Evolutionary conservation across 2,888 invertebrate species (phyloP).

Genomic region (Rhabditoides inermis): DNA sequence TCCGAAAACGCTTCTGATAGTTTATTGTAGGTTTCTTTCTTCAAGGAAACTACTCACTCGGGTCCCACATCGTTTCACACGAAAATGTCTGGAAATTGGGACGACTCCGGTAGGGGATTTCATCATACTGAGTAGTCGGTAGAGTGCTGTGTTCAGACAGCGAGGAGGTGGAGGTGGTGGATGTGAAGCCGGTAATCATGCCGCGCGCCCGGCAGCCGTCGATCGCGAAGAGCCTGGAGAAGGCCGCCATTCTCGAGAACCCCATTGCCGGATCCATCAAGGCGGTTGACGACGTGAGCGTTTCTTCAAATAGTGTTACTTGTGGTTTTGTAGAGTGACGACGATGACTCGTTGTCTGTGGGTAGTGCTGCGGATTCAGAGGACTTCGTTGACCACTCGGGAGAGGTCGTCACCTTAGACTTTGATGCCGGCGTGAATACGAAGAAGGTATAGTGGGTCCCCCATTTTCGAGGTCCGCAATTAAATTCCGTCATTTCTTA

Average conservation of each 20-base stretch:
- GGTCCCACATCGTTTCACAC: too few species aligned
- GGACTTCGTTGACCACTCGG: conserved; percentile 15
- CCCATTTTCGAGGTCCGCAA: too few species aligned
- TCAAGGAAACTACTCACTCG: too few species aligned
- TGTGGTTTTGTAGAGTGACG: conserved; percentile 12
- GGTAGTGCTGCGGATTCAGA: conserved; percentile 24
- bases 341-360: conserved; percentile 19
- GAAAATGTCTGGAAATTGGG: conserved; percentile 17
- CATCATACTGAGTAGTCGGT: background rate
- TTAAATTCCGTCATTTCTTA: too few species aligned
- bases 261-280: conserved; percentile 28
- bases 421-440: conserved; percentile 22
- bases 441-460: conserved; percentile 20
- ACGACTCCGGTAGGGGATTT: conserved; percentile 12
- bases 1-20: too few species aligned
- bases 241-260: conserved; percentile 28
- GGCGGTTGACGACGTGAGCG: conserved; percentile 12
- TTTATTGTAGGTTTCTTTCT: too few species aligned
- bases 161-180: conserved; percentile 31
- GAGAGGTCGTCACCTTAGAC: conserved; percentile 22
- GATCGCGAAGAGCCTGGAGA: conserved; percentile 35
- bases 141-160: conserved; percentile 15
- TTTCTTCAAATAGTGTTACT: background rate
- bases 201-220: conserved; percentile 31
- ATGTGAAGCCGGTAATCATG: conserved; percentile 30